These are phyloP conservation scores for Pachyseris speciosa DNA, from an alignment of 64 coral and sea anemone species.

Conservation along the genomic window DNA sequence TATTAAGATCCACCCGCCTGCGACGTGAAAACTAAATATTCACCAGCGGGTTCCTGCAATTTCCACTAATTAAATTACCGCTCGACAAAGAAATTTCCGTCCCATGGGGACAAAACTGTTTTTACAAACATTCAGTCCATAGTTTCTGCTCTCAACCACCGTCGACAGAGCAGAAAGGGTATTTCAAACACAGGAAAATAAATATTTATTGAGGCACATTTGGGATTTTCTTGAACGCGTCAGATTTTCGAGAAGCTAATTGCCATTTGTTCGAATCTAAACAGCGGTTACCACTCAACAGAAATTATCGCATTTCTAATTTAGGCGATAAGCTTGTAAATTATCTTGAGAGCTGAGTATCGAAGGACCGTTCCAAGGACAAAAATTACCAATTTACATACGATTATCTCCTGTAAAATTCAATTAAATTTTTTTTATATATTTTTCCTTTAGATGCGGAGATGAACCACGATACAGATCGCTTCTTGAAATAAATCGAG, in stretches of 20 bases:
- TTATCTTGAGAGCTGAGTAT: not conserved
- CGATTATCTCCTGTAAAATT: conserved; percentile 54
- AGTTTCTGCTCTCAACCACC: not conserved
- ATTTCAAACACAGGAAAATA: not conserved
- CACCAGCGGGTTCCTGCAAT: not conserved
- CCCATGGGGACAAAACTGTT: not conserved
- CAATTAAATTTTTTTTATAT: conserved; percentile 63
- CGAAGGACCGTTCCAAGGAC: conserved; percentile 16
- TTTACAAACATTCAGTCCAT: not conserved
- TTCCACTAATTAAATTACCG: conserved; percentile 41
- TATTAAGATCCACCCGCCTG: conserved; percentile 43
- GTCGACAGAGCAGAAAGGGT: not conserved
- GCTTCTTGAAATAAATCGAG: not conserved
- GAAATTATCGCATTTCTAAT: conserved; percentile 20
- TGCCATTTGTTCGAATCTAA: not conserved
- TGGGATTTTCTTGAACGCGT: not conserved
- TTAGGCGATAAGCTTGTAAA: not conserved
- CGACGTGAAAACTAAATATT: not conserved
- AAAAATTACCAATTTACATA: conserved; percentile 64
- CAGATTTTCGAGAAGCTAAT: not conserved
- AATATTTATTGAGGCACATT: conserved; percentile 4
- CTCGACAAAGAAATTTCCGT: not conserved
- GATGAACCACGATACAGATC: not conserved
- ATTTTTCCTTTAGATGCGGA: not conserved
- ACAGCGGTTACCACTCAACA: conserved; percentile 6